Base-by-base conservation (phyloP, 2,888 invertebrate species). In the Trissolcus japonicus region DNA sequence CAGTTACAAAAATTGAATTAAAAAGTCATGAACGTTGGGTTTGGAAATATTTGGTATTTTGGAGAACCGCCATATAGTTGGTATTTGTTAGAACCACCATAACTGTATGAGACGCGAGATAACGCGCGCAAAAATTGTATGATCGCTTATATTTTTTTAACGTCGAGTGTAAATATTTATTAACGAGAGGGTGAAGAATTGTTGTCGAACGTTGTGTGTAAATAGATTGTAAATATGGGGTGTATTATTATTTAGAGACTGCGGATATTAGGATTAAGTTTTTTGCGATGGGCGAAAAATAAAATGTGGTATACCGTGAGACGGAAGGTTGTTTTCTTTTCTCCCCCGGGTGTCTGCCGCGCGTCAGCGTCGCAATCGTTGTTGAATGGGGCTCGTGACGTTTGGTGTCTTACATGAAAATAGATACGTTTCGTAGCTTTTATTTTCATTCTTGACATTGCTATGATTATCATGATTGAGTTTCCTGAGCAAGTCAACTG, bases 401-500 rank as follows among this genome's bases (percentile, higher is more conserved):
- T 66, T 71, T 51, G 50, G 62, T 72, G 72, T 76, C 54, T 46
- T 59, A 68, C 71, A 67, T 56, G 71, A 77, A 72, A 69, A 74
- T n/a, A 62, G 68, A 77, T 73, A 73, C 65, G 56, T 67, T 73
- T 73, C 66, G 73, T 51, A 53, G 69, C 66, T 73, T 74, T 73
- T 77, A 73, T 78, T 74, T 78, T 69, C 78, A 40, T 66, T 74
- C 66, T 65, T 68, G 65, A 78, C 73, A 74, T 65, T 68, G 61
- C 73, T 68, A 66, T 68, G 78, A 78, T 73, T 74, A 68, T 78
- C 72, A 61, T 50, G 77, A 77, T 71, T 75, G 76, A 76, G 72
- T 77, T 79, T 75, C 59, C 72, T 72, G 65, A 40, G 43, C 61
- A 61, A 75, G 76, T 71, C 66, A 69, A 69, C 69, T 63, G 72